Base-by-base conservation (phyloP, 92 coral and sea anemone species). In the Diadumene lineata region DNA sequence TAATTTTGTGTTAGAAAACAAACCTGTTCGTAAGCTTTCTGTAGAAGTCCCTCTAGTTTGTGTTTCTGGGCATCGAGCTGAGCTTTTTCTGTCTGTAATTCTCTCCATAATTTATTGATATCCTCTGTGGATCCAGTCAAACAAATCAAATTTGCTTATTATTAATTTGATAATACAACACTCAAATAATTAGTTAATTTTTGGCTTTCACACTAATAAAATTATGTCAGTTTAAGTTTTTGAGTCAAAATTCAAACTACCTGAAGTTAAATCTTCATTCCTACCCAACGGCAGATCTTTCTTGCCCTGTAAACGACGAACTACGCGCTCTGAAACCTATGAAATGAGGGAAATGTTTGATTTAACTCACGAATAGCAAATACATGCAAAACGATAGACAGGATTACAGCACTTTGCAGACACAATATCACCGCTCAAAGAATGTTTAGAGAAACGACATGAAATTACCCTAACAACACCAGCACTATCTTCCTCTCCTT, bases 301-400 rank as follows among this genome's bases (percentile, higher is more conserved):
- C 68, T 84, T 66, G 17, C 97, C 97, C 65, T 78, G 83, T 15
- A 91, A 76, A 16, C 90, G 92, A 13, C 87, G 79, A n/a, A 91
- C 88, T 24, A 91, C 97, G 61, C 92, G 86, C 61, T 91, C 97
- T 72, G 97, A 91, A 18, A 91, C 86, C 97, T 90, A 31, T 22
- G 60, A 34, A n/a, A 53, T 53, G n/a, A 53, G 19, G 19, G 19
- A 53, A 9, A 9, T 44, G 10, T 44, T 53, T 9, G 19, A 53
- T 2, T 53, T 53, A 13, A 9, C 6, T 53, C 19, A 3, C 10
- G 3, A 53, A 23, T 23, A 44, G 51, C 17, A 44, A 17, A 9
- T 8, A 44, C 17, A 44, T 8, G 51, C 51, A 44, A 44, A 8
- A 44, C 17, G 9, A 8, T 44, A 8, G 17, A 44, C 51, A 44